phyloP scores from a whole-genome alignment of 2,888 invertebrate species.

The Sinodicranocentrus sp. region DNA sequence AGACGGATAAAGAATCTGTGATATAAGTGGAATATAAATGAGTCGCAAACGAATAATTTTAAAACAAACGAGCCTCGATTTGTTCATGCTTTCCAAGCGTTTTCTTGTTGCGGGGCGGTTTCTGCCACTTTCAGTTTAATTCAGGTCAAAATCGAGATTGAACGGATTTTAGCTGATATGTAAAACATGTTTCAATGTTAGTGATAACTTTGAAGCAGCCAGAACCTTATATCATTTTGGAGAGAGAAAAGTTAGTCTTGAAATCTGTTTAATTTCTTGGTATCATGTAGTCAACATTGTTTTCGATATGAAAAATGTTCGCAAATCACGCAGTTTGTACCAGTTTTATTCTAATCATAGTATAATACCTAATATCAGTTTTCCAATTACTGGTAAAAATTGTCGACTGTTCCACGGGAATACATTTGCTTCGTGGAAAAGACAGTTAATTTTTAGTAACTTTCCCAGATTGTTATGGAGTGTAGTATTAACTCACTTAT shows the following conservation, averaged over 20 bases:
- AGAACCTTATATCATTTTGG: not conserved
- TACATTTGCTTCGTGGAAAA: too few species aligned
- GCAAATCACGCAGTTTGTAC: not conserved
- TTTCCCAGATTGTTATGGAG: not conserved
- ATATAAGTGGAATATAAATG: slow-evolving; percentile 69
- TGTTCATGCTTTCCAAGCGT: slow-evolving; percentile 13
- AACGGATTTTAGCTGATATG: slow-evolving; percentile 39
- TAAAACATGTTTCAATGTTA: not conserved
- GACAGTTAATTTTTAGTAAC: too few species aligned
- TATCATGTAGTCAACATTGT: slow-evolving; percentile 1
- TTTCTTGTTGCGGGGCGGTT: not conserved
- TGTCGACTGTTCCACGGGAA: not conserved
- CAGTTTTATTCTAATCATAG: slow-evolving; percentile 27
- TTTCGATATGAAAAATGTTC: not conserved
- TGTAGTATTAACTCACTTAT: slow-evolving; percentile 33
- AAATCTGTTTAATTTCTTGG: not conserved
- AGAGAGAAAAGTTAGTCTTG: not conserved
- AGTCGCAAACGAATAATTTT: slow-evolving; percentile 50
- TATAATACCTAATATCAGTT: slow-evolving; percentile 8
- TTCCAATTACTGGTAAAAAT: slow-evolving; percentile 32
- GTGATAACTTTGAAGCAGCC: not conserved
- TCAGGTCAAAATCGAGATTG: slow-evolving; percentile 51
- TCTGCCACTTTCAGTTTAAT: slow-evolving; percentile 38
- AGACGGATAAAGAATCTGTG: slow-evolving; percentile 74
- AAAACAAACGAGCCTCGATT: slow-evolving; percentile 11